Base-by-base conservation (phyloP, 2,113 vertebrate species). In the Tricholaema leucomelas region DNA sequence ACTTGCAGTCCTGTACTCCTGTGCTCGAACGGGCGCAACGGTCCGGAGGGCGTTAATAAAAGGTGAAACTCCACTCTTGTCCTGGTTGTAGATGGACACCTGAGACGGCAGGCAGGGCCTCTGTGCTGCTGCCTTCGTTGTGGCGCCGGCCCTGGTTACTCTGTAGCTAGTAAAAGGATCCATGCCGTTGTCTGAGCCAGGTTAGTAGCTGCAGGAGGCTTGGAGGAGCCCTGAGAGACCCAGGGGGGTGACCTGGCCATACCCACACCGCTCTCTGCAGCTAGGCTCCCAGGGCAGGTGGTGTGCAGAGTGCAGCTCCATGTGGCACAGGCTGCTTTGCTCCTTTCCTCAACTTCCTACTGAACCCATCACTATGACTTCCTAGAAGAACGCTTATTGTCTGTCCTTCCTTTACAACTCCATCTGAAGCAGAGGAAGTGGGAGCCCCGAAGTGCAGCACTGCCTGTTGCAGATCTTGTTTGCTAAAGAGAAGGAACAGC, bases 31-130 rank as follows among this genome's bases (percentile, higher is more conserved):
- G 92, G 97, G 91, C 96, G 94, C 94, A 86, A 63, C 95, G 94
- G 96, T 94, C 96, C 94, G 95, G 88, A 94, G 86, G 95, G 92
- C 93, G 2, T 84, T 96, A 98, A 98, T 97, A 97, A 97, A 97
- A 96, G 88, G 88, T 96, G 94, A 97, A 96, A 96, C 93, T 90
- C 96, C 96, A 91, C 48, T 64, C 94, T 97, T 94, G 93, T 83
- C 91, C 85, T 96, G 91, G 95, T 94, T 97, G 92, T 98, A 96
- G 92, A 96, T 96, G 96, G 95, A 92, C 93, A 92, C 81, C 50
- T 94, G 70, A 96, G 95, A 88, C 92, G 96, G 88, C 81, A 77
- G 61, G 76, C 93, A 40, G 91, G 88, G 94, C 76, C 91, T 89
- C 85, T 81, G 74, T 85, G 81, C 92, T 85, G 83, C 92, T 94